Evolutionary conservation across 2,113 vertebrate species (phyloP).

Genomic region (Gallinago jamesoni): DNA sequence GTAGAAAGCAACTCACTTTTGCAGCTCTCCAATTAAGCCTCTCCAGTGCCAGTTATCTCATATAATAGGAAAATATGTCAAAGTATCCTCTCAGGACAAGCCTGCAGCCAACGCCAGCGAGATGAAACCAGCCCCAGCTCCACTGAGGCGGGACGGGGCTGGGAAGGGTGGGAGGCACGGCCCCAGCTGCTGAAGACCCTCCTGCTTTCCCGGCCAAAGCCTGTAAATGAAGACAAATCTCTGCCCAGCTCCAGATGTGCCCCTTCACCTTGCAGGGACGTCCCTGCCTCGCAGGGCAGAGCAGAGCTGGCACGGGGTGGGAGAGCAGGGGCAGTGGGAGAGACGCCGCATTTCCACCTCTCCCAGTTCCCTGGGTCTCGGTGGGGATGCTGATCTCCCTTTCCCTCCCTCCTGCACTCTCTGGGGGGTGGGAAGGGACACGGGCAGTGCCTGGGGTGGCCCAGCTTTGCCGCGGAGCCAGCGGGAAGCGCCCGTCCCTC

Average conservation of each 20-base stretch:
- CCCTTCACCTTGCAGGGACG: not conserved
- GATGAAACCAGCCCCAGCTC: not conserved
- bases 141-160: not conserved
- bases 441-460: not conserved
- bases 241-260: not conserved
- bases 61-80: not conserved
- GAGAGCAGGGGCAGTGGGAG: not conserved
- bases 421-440: not conserved
- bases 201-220: fast-evolving
- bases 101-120: not conserved
- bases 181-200: not conserved
- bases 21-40: not conserved
- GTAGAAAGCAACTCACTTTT: not conserved
- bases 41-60: not conserved
- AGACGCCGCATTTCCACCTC: not conserved
- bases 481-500: not conserved
- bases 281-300: not conserved
- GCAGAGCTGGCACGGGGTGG: fast-evolving
- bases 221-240: not conserved
- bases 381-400: not conserved
- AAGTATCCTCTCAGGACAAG: not conserved
- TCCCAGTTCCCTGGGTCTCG: fast-evolving
- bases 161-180: not conserved
- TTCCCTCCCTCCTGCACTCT: not conserved
- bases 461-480: not conserved